These are phyloP conservation scores for Callimico goeldii DNA, from an alignment of 2,797 vertebrate genomes.

Conservation along the genomic window DNA sequence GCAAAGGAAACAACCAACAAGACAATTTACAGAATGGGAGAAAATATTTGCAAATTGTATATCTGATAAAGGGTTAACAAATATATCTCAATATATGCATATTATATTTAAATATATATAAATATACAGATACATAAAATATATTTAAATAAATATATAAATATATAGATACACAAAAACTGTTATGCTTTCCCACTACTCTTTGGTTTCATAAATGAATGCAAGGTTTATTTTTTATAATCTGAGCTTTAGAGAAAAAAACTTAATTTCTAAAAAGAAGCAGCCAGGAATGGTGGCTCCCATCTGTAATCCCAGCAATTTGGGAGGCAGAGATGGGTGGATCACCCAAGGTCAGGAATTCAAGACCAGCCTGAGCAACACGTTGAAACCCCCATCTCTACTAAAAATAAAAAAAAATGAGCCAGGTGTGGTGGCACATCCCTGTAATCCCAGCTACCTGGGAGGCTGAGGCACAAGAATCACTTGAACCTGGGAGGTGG, in stretches of 20 bases:
- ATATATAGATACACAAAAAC: background rate
- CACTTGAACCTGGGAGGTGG: background rate
- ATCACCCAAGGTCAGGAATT: background rate
- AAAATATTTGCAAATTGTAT: background rate
- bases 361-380: background rate
- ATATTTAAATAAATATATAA: background rate
- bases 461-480: background rate
- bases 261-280: background rate
- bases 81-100: background rate
- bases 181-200: background rate
- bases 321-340: background rate
- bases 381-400: background rate
- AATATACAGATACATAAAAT: background rate
- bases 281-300: background rate
- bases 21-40: background rate
- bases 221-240: background rate
- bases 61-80: background rate
- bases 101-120: background rate
- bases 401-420: background rate
- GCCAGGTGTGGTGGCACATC: background rate
- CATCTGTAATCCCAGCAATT: background rate
- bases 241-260: background rate
- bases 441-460: background rate
- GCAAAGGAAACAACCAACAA: background rate
- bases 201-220: background rate